Percentiles rank a stretch among this genome's conserved stretches.
Conservation (phyloP, 2,888 invertebrate species). For the Frankliniella intonsa region DNA sequence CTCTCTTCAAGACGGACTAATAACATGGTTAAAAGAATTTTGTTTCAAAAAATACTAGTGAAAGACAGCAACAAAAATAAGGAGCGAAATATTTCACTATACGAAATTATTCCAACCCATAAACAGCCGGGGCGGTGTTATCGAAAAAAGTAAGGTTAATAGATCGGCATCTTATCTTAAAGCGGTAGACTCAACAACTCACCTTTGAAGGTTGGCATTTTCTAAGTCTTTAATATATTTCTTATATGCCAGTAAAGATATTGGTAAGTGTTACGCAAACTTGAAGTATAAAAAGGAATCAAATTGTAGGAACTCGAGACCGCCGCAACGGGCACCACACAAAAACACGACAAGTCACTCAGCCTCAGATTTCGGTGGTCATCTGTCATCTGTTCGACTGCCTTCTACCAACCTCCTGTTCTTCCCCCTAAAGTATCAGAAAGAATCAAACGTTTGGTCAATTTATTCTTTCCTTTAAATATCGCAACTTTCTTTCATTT, state of each 20-base stretch:
- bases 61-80: background rate
- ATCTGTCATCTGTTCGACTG: no score
- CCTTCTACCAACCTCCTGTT: no score
- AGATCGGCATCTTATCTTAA: background rate
- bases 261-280: background rate
- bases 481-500: no score
- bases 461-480: no score
- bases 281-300: background rate
- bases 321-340: no score
- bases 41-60: background rate
- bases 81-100: background rate
- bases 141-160: constrained; percentile 5
- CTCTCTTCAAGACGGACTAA: background rate
- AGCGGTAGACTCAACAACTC: background rate
- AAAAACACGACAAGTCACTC: no score
- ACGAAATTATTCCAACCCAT: background rate
- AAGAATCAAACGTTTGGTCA: no score
- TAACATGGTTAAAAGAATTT: background rate
- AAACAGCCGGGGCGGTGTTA: background rate
- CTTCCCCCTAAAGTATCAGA: no score
- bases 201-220: constrained; percentile 12
- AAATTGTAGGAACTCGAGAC: background rate
- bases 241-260: background rate
- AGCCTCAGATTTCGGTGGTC: no score
- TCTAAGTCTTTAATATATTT: background rate